Conservation (phyloP, 2,888 invertebrate genomes). For the Megamerina dolium region DNA sequence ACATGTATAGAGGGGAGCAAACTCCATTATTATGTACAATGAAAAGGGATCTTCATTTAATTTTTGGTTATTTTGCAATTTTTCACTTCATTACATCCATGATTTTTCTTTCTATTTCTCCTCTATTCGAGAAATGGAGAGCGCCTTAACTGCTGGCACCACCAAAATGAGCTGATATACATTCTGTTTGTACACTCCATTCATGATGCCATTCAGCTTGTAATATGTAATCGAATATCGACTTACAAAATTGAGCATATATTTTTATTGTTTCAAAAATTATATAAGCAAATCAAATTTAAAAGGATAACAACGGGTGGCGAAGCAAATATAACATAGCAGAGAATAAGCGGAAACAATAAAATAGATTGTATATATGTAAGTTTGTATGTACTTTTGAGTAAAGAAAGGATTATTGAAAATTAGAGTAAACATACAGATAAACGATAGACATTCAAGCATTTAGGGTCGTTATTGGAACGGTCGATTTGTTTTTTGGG, state of each 20-base stretch:
- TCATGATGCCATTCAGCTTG: no score
- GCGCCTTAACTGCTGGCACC: no score
- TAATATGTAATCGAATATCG: no score
- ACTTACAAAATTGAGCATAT: no score
- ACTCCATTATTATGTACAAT: no score
- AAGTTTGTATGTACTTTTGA: conserved; percentile 7
- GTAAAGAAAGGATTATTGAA: conserved; percentile 14
- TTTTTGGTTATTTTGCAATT: conserved; percentile 48
- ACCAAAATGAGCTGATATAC: no score
- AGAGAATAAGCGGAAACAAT: conserved; percentile 6
- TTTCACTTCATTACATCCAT: conserved; percentile 43
- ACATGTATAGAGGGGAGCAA: no score
- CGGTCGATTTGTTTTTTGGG: no score
- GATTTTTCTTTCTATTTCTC: conserved; percentile 20
- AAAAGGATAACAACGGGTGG: conserved; percentile 12
- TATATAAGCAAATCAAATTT: conserved; percentile 6
- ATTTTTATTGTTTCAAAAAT: conserved; percentile 1
- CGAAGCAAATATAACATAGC: no score
- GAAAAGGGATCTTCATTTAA: conserved; percentile 35
- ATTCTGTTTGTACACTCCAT: no score
- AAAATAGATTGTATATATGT: conserved; percentile 4
- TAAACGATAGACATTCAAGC: conserved; percentile 1
- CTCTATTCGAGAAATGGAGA: no score
- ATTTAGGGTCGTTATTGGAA: no score
- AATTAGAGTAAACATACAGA: conserved; percentile 13